Conservation (phyloP, 2,888 invertebrate species). For the Tenthredo amoena region DNA sequence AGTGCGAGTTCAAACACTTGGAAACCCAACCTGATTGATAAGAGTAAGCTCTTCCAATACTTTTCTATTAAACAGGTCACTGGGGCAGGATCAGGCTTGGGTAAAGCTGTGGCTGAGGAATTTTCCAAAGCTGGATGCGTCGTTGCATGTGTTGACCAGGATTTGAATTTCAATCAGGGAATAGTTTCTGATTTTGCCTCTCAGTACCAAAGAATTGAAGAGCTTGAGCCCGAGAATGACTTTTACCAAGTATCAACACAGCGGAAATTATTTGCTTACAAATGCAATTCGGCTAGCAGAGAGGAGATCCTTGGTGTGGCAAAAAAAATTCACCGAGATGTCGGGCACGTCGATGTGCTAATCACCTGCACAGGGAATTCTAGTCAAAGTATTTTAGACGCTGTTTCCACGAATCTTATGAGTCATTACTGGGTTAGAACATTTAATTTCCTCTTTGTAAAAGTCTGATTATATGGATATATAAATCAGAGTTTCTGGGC, state of each 20-base stretch:
- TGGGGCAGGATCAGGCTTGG: conserved; percentile 69
- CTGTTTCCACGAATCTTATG: conserved; percentile 70
- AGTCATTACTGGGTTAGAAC: conserved; percentile 73
- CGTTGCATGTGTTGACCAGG: conserved; percentile 70
- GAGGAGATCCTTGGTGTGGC: conserved; percentile 67
- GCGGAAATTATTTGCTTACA: conserved; percentile 63
- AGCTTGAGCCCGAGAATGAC: conserved; percentile 56
- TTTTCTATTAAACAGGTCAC: conserved; percentile 64
- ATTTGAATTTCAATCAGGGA: conserved; percentile 60
- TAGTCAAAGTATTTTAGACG: conserved; percentile 68
- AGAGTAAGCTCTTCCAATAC: neutral
- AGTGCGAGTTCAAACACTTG: neutral
- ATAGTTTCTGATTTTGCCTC: conserved; percentile 59
- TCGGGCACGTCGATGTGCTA: conserved; percentile 71
- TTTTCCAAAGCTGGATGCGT: conserved; percentile 70
- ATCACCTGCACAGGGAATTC: conserved; percentile 69
- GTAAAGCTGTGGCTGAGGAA: conserved; percentile 69
- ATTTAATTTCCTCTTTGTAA: neutral
- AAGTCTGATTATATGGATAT: conserved; percentile 27
- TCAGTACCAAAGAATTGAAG: conserved; percentile 60
- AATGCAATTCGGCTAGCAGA: conserved; percentile 68
- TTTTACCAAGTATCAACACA: conserved; percentile 49
- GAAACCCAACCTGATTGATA: neutral
- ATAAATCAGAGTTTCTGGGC: neutral
- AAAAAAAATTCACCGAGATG: conserved; percentile 66